Base-by-base conservation (phyloP, 1,140 invertebrate genomes). In the Aphaenogaster ashmeadi region DNA sequence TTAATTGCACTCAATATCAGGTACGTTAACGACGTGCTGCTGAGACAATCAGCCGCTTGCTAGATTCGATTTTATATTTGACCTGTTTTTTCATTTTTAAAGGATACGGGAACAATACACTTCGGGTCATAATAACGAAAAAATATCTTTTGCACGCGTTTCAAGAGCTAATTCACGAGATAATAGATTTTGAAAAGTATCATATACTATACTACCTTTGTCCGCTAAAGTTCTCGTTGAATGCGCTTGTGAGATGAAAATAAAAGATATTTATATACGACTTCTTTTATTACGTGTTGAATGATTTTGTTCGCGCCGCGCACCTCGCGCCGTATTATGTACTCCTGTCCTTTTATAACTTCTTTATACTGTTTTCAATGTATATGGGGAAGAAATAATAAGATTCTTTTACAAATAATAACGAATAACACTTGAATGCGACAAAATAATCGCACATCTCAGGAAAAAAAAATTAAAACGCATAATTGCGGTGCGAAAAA, bases 1-100 rank as follows among this genome's bases (percentile, higher is more conserved):
- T 98, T 96, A 98, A 98, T 95, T 99, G 99, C 94, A 97, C 98
- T 62, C 97, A 98, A 93, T 99, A 99, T 95, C 98, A 99, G 97
- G 98, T 98, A 94, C 60, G 85, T 81, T 27, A 36, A 47, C 18
- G 36, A 18, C 52, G 18, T 52, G 62, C 69, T 41, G 11, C 58
- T 33, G 18, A 36, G 8, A 74, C 74, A 60, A 62, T 50, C 62
- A 60, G 71, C 0, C 15, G 38, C 9, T n/a, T 21, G 6, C 60
- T 21, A 33, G 44, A 52, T 36, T 2, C 9, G 9, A 47, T 13
- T 8, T 52, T 38, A 52, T 66, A 52, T 50, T 67, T 52, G 0
- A 67, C 0, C 13, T 18, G 33, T n/a, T 21, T 18, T 2, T 44
- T 47, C 41, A 21, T 60, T 60, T 36, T 58, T 74, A 21, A 54